Base-by-base conservation (phyloP, 2,888 invertebrate species). In the Atethmia centrago region DNA sequence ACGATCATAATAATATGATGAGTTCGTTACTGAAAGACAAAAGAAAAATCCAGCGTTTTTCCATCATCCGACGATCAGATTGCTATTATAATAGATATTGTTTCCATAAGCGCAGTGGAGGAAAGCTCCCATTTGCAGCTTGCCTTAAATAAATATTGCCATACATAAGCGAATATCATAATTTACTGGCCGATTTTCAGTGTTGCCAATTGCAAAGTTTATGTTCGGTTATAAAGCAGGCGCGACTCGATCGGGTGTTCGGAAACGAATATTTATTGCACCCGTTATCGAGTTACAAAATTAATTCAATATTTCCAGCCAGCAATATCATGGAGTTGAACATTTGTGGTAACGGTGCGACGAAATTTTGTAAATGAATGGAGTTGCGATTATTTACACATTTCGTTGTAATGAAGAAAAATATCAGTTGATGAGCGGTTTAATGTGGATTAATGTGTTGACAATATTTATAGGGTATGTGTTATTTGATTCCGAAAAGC, bases 221-320 rank as follows among this genome's bases (percentile, higher is more conserved):
- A 82, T 84, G 63, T 28, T 72, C 55, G 25, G 74, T 68, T 82
- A 79, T 79, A 73, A 79, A 79, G 79, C 75, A 82, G 64, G 59
- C 76, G 62, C 49, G 68, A 70, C 61, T 58, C 75, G 71, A 65
- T 72, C 58, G 63, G 21, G 79, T 71, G 73, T 81, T 75, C 79
- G 76, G 75, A 76, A 85, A 82, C 76, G 79, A 82, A 77, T 82
- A 85, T 84, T 85, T 83, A 83, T 84, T 82, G 58, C 71, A 68
- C 58, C 58, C 56, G 82, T 79, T 82, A 85, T 83, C 82, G 82
- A 77, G 79, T 85, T 68, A 73, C 79, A 62, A 82, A 79, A 85
- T 84, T 84, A 84, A 84, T 85, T 85, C 66, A 82, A 82, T 76
- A 79, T 85, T 85, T 47, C 59, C 68, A 81, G 74, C 71, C 66